Conservation (phyloP, 2,888 invertebrate genomes). For the Erynnis tages region DNA sequence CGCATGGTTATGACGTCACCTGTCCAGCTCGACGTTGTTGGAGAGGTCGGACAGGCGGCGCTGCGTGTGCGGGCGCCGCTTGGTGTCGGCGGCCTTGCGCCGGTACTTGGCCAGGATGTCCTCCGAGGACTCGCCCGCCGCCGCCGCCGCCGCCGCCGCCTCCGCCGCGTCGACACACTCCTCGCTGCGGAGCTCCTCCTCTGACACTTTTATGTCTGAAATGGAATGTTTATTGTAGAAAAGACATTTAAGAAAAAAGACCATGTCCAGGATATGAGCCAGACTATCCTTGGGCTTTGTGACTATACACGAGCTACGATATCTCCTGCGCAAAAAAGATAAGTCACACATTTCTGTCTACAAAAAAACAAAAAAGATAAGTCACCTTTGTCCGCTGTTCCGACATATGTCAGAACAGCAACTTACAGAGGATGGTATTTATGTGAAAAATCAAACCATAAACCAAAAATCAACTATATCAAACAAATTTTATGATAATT, state of each 20-base stretch:
- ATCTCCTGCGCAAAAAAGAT: no score
- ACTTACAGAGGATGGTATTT: no score
- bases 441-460: no score
- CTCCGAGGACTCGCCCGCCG: constrained; percentile 87
- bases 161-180: constrained; percentile 42
- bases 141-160: constrained; percentile 27
- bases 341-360: no score
- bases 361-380: no score
- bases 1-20: constrained; percentile 37
- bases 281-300: no score
- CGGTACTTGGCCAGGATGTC: constrained; percentile 98
- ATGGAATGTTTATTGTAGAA: not conserved
- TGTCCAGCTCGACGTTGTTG: constrained; percentile 56
- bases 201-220: constrained; percentile 57
- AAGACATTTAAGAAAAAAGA: not conserved
- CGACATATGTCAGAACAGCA: no score
- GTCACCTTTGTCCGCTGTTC: no score
- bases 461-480: no score
- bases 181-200: constrained; percentile 57
- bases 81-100: constrained; percentile 80
- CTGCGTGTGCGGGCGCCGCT: constrained; percentile 34
- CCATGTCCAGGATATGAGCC: no score
- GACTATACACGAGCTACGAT: no score
- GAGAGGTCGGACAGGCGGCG: constrained; percentile 51
- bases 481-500: no score